Evolutionary conservation across 2,888 invertebrate genomes (phyloP).

Genomic region (Rhagonycha fulva): DNA sequence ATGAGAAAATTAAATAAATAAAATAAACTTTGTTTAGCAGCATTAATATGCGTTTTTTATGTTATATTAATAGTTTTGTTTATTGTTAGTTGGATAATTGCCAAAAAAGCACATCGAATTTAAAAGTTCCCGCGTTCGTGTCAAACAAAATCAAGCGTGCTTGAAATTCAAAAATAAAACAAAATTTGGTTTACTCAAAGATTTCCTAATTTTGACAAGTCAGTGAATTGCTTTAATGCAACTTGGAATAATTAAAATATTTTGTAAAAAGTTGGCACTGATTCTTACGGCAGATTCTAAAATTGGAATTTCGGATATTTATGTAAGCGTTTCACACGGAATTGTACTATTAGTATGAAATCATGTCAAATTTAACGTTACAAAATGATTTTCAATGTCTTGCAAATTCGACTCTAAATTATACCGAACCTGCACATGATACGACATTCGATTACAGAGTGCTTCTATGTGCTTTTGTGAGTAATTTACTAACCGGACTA

Average conservation of each 20-base stretch:
- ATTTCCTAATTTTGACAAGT: not conserved
- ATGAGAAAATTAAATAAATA: not conserved
- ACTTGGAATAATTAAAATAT: not conserved
- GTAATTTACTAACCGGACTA: not conserved
- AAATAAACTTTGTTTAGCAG: not conserved
- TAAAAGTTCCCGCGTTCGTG: slow-evolving; percentile 2
- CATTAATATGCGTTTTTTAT: not conserved
- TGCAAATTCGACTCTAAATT: not conserved
- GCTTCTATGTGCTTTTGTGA: not conserved
- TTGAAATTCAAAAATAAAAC: not conserved
- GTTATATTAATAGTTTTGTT: not conserved
- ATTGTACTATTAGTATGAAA: slow-evolving; percentile 6
- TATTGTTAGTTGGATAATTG: not conserved
- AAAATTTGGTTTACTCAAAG: not conserved
- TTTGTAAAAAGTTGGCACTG: slow-evolving; percentile 30
- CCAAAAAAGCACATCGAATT: slow-evolving; percentile 1
- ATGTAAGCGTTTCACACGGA: slow-evolving; percentile 13
- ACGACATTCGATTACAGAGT: not conserved
- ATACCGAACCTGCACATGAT: not conserved
- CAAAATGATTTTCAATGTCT: slow-evolving; percentile 15
- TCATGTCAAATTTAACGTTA: slow-evolving; percentile 7
- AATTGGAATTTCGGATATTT: slow-evolving; percentile 28
- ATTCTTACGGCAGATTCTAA: slow-evolving; percentile 23
- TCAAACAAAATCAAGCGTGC: not conserved
- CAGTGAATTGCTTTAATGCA: not conserved